Evolutionary conservation across 2,888 invertebrate genomes (phyloP).

Genomic region (Chesias legatella): DNA sequence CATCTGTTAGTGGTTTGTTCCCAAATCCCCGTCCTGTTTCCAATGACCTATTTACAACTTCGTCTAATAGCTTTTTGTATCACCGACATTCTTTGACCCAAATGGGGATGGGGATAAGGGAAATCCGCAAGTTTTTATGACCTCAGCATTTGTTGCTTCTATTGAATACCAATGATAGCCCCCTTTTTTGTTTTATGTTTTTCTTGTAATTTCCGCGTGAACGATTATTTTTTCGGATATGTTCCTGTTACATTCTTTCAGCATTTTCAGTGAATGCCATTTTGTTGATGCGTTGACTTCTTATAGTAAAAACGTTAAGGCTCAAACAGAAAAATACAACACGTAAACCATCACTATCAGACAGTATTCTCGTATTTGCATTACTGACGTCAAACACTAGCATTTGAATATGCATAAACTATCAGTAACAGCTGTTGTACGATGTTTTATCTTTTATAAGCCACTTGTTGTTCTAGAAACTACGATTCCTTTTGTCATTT

Average conservation of each 20-base stretch:
- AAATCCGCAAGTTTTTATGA: constrained; percentile 18
- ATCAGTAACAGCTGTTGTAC: neutral
- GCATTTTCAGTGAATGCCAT: too few species aligned
- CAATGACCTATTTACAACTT: too few species aligned
- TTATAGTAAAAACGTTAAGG: too few species aligned
- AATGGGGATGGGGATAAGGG: constrained; percentile 19
- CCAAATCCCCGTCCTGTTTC: too few species aligned
- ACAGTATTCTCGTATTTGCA: constrained; percentile 5
- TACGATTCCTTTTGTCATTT: too few species aligned
- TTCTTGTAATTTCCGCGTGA: neutral
- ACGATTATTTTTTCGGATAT: too few species aligned
- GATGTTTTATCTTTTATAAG: neutral
- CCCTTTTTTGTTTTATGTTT: constrained; percentile 5
- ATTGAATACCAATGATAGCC: constrained; percentile 7
- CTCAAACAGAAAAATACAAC: neutral
- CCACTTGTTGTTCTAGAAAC: too few species aligned
- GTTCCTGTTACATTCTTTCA: too few species aligned
- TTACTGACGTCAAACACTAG: constrained; percentile 7
- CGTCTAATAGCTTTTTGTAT: too few species aligned
- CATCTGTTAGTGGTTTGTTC: too few species aligned
- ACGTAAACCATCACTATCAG: neutral
- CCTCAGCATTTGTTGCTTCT: constrained; percentile 21
- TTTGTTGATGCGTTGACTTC: too few species aligned
- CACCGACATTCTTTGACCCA: constrained; percentile 9
- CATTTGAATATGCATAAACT: constrained; percentile 2